Conservation (phyloP, 2,797 vertebrate genomes). For the Ctenopoma kingsleyae region DNA sequence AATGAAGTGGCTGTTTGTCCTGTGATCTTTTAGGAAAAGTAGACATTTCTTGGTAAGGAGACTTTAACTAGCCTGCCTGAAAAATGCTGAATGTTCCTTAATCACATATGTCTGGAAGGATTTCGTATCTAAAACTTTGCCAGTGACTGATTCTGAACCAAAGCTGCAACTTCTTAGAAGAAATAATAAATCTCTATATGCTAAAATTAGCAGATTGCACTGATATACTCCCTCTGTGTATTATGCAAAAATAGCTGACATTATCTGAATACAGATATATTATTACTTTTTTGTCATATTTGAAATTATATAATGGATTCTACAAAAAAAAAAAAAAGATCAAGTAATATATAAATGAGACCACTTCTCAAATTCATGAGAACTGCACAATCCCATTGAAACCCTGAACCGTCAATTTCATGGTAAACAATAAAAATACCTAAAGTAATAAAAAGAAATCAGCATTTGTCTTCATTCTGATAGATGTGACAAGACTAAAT, state of each 20-base stretch:
- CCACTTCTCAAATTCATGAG: neutral
- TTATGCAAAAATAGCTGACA: constrained; percentile 37
- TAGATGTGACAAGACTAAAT: constrained; percentile 10
- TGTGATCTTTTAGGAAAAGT: neutral
- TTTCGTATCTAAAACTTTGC: neutral
- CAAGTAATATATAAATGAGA: constrained; percentile 3
- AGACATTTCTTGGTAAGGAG: neutral
- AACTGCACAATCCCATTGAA: constrained; percentile 47
- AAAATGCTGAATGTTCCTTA: neutral
- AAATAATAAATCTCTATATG: neutral
- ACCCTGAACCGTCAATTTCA: constrained; percentile 49
- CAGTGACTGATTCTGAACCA: neutral
- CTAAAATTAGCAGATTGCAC: constrained; percentile 17
- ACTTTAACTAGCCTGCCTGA: neutral
- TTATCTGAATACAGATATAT: constrained; percentile 15
- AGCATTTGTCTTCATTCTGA: constrained; percentile 13
- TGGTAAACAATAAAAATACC: constrained; percentile 7
- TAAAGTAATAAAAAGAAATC: neutral
- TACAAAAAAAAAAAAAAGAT: constrained; percentile 1
- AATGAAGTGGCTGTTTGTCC: neutral
- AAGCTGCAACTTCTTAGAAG: constrained; percentile 10
- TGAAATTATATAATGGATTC: constrained; percentile 40
- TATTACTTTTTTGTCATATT: constrained; percentile 16
- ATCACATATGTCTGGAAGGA: neutral
- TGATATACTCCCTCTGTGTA: neutral